A percentile compares a stretch with the other conserved stretches of the same genome.
These are phyloP conservation scores for Cervus canadensis DNA, from an alignment of 2,113 vertebrate species.

Conservation along the genomic window DNA sequence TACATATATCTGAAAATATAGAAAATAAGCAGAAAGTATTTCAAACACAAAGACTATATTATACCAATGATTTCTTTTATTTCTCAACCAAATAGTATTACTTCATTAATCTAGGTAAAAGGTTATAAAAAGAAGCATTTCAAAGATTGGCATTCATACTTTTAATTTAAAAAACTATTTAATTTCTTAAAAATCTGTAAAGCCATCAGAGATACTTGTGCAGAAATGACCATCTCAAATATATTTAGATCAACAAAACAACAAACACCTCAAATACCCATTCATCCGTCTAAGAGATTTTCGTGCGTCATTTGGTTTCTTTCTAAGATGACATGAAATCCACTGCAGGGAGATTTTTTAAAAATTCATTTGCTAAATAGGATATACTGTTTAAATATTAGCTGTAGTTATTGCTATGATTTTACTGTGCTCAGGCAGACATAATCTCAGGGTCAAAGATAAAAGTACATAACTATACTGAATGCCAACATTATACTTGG, in stretches of 20 bases:
- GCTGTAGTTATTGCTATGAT: background rate
- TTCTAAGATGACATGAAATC: background rate
- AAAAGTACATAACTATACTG: background rate
- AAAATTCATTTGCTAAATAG: background rate
- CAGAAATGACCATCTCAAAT: background rate
- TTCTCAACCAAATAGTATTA: too few relatives aligned
- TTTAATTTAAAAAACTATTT: background rate
- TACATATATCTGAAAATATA: too few relatives aligned
- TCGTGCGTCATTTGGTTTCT: background rate
- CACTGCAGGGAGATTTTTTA: background rate
- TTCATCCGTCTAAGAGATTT: background rate
- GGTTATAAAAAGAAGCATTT: background rate
- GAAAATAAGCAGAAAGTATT: too few relatives aligned
- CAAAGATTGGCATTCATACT: background rate
- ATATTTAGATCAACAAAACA: background rate
- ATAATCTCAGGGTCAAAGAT: background rate
- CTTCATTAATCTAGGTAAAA: too few relatives aligned
- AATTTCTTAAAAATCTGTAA: background rate
- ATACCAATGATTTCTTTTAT: too few relatives aligned
- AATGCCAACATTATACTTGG: background rate
- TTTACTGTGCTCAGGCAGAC: background rate
- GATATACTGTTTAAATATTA: background rate
- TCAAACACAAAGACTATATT: too few relatives aligned
- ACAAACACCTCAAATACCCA: background rate
- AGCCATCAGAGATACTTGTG: background rate